phyloP scores from a whole-genome alignment of 2,113 vertebrate genomes.

The Nematolebias whitei region DNA sequence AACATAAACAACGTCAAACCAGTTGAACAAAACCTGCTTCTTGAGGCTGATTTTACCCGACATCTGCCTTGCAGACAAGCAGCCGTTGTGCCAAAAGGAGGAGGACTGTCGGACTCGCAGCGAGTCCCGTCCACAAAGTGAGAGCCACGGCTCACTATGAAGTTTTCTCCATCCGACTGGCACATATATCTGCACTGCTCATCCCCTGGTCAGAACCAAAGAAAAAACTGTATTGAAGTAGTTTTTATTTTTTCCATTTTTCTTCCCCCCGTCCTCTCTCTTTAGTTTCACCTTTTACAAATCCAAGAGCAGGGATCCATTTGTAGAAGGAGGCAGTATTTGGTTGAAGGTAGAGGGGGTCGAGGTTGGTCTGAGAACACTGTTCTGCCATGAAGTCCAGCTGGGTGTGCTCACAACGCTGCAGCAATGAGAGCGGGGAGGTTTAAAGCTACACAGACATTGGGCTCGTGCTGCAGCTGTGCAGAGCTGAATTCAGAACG shows the following conservation, averaged over 20 bases:
- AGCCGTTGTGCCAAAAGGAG: conserved; percentile 59
- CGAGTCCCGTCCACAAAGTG: conserved; percentile 91
- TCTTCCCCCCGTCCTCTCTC: too few relatives aligned
- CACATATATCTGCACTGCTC: conserved; percentile 88
- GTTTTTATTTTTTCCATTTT: too few relatives aligned
- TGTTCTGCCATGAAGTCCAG: conserved; percentile 91
- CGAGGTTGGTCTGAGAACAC: conserved; percentile 84
- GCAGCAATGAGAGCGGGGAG: neutral
- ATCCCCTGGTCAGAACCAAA: conserved; percentile 77
- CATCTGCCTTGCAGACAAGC: conserved; percentile 87
- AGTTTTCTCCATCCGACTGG: conserved; percentile 82
- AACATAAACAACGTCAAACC: neutral
- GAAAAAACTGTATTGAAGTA: neutral
- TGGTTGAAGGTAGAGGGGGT: conserved; percentile 79
- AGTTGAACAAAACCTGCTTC: neutral
- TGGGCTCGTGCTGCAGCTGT: too few relatives aligned
- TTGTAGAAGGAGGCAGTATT: conserved; percentile 78
- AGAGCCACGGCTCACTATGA: conserved; percentile 87
- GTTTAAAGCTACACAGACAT: neutral
- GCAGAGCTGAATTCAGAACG: neutral
- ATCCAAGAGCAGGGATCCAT: conserved; percentile 86
- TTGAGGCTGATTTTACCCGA: conserved; percentile 77
- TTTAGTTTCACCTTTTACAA: conserved; percentile 80
- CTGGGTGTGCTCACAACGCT: conserved; percentile 86
- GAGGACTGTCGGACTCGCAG: conserved; percentile 76